These are phyloP conservation scores for Amblyjoppa proteus DNA, from an alignment of 2,888 invertebrate species.

Conservation along the genomic window DNA sequence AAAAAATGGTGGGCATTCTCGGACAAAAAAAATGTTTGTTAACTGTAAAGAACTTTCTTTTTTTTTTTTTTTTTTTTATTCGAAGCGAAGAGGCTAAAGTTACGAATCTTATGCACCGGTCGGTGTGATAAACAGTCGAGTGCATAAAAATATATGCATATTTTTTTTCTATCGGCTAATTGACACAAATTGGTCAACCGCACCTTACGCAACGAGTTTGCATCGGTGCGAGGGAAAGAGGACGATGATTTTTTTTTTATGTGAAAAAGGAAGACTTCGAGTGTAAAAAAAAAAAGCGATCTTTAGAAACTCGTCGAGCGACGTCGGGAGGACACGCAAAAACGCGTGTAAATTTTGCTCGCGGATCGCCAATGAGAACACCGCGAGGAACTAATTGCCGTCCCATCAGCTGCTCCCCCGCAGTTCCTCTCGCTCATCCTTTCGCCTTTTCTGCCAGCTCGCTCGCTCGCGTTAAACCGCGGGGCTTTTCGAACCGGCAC, in stretches of 20 bases:
- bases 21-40: not conserved
- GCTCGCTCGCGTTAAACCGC: not conserved
- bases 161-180: slow-evolving; percentile 41
- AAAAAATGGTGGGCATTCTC: not conserved
- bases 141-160: not conserved
- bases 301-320: slow-evolving; percentile 37
- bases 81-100: not conserved
- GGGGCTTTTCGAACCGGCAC: slow-evolving; percentile 62
- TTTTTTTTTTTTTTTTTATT: not conserved
- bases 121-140: not conserved
- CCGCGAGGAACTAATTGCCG: slow-evolving; percentile 73
- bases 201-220: slow-evolving; percentile 40
- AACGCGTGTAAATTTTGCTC: slow-evolving; percentile 57
- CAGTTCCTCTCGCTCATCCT: slow-evolving; percentile 60
- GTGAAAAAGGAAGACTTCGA: slow-evolving; percentile 3
- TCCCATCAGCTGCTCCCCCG: slow-evolving; percentile 64
- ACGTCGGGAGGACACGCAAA: slow-evolving; percentile 12
- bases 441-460: slow-evolving; percentile 56
- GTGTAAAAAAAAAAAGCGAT: slow-evolving; percentile 24
- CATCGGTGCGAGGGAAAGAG: slow-evolving; percentile 9
- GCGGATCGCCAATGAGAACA: slow-evolving; percentile 59
- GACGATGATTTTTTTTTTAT: not conserved
- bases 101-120: not conserved
- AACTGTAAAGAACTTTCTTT: not conserved
- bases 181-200: slow-evolving; percentile 45